Conservation (phyloP, 2,113 vertebrate genomes). For the Actenoides hombroni region DNA sequence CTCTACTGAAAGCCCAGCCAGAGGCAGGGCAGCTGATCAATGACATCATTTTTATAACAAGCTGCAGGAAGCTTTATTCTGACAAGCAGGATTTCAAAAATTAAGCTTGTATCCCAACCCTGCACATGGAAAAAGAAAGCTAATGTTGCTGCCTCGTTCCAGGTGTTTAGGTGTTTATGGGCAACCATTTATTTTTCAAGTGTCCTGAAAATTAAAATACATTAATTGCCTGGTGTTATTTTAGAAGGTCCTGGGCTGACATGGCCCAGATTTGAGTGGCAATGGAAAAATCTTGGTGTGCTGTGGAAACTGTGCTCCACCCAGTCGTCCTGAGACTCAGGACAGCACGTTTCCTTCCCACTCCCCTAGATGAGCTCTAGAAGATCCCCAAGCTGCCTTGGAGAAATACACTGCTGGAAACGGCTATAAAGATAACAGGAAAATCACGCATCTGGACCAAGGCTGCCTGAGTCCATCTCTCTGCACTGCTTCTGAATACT, state of each 20-base stretch:
- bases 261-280: neutral
- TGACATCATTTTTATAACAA: neutral
- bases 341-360: neutral
- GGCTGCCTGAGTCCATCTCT: neutral
- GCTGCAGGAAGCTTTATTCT: neutral
- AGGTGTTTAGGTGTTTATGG: neutral
- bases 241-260: neutral
- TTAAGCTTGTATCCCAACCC: neutral
- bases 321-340: neutral
- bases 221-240: neutral
- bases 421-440: neutral
- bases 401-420: neutral
- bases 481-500: fast-evolving
- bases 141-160: neutral
- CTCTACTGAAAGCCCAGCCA: neutral
- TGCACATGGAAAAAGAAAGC: fast-evolving
- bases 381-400: neutral
- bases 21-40: neutral
- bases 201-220: neutral
- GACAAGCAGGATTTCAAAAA: neutral
- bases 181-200: neutral
- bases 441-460: neutral
- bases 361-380: neutral
- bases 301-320: neutral
- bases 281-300: neutral